phyloP scores from a whole-genome alignment of 2,113 vertebrate genomes.

The Dromas ardeola region DNA sequence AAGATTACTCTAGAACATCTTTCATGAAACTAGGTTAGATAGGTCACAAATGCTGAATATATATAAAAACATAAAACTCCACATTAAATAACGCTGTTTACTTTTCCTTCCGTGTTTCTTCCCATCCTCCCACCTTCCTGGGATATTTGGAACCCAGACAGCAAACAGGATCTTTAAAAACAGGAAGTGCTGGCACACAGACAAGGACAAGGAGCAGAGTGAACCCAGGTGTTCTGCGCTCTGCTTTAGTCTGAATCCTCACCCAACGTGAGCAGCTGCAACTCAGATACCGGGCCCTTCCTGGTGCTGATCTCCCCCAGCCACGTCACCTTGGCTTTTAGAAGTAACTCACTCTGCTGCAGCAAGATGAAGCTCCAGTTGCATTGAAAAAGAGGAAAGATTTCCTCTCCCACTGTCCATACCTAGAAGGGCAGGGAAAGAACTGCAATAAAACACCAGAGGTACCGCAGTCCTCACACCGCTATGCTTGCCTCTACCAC shows the following conservation, averaged over 20 bases:
- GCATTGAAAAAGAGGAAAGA: background rate
- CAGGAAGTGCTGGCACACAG: conserved; percentile 54
- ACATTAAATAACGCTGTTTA: background rate
- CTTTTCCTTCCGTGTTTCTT: conserved; percentile 22
- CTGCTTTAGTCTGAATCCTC: background rate
- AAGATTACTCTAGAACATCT: background rate
- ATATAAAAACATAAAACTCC: background rate
- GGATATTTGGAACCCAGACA: conserved; percentile 45
- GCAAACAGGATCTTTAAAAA: conserved; percentile 66
- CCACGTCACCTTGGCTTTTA: background rate
- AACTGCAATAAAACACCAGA: background rate
- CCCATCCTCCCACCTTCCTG: conserved; percentile 58
- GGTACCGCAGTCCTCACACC: background rate
- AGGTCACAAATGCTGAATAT: background rate
- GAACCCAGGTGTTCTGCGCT: background rate
- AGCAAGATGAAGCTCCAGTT: background rate
- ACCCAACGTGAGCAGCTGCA: background rate
- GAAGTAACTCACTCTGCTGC: background rate
- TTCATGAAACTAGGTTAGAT: background rate
- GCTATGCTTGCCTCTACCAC: background rate
- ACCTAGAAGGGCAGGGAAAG: background rate
- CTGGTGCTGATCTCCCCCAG: background rate
- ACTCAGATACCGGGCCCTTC: background rate
- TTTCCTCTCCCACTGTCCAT: background rate
- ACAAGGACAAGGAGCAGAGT: conserved; percentile 30